These are phyloP conservation scores for Gephyroberyx darwinii DNA, from an alignment of 2,797 vertebrate species.

Conservation along the genomic window DNA sequence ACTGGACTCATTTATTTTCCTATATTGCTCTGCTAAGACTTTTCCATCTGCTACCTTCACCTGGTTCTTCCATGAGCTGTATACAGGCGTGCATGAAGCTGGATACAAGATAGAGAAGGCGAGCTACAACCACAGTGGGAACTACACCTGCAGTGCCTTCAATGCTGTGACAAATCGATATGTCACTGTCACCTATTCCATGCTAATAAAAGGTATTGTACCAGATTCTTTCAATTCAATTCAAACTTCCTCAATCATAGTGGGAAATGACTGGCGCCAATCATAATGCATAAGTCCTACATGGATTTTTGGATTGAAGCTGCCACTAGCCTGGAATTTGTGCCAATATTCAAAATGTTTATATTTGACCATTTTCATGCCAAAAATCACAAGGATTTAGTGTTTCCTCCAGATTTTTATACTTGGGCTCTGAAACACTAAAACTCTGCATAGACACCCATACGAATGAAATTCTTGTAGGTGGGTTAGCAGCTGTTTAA, in stretches of 20 bases:
- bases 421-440: no score
- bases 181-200: background rate
- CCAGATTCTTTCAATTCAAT: background rate
- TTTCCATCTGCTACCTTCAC: slow-evolving; percentile 28
- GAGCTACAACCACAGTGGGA: slow-evolving; percentile 24
- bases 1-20: slow-evolving; percentile 24
- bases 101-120: slow-evolving; percentile 20
- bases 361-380: no score
- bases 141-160: slow-evolving; percentile 24
- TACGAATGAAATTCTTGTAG: no score
- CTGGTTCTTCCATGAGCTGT: slow-evolving; percentile 41
- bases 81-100: background rate
- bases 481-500: no score
- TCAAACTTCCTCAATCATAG: background rate
- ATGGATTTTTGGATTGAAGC: no score
- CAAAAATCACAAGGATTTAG: no score
- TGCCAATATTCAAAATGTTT: no score
- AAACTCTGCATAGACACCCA: no score
- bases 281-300: fast-evolving
- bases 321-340: no score
- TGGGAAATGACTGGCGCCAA: background rate
- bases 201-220: slow-evolving; percentile 24
- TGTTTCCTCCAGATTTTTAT: no score
- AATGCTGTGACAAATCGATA: slow-evolving; percentile 24
- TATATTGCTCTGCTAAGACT: slow-evolving; percentile 41